Percentiles rank a stretch among this genome's conserved stretches.
Evolutionary conservation across 2,113 vertebrate species (phyloP).

Genomic region (Emberiza fucata): DNA sequence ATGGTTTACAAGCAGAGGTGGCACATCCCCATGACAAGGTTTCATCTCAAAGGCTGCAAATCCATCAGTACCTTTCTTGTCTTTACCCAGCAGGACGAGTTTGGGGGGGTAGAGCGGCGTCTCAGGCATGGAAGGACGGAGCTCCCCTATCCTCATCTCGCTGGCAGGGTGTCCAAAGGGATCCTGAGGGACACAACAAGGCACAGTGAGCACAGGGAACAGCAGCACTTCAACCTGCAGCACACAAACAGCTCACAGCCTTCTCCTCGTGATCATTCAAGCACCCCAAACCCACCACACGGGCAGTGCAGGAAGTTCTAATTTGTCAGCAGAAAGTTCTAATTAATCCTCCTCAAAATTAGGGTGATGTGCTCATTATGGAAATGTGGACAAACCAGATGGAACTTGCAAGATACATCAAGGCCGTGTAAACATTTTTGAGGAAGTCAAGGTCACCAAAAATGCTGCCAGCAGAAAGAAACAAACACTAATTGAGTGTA

Average conservation of each 20-base stretch:
- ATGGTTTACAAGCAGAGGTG: not conserved
- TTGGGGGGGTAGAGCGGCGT: slow-evolving; percentile 97
- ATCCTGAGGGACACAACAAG: slow-evolving; percentile 81
- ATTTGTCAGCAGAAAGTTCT: not conserved
- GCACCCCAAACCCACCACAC: not conserved
- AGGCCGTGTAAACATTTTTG: not conserved
- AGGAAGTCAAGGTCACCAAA: not conserved
- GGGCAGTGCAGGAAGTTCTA: not conserved
- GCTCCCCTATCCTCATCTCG: slow-evolving; percentile 97
- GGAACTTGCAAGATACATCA: not conserved
- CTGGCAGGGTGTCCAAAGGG: slow-evolving; percentile 93
- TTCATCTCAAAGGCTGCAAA: not conserved
- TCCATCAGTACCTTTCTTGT: slow-evolving; percentile 91
- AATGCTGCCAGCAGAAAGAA: not conserved
- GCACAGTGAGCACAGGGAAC: not conserved
- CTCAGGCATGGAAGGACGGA: slow-evolving; percentile 95
- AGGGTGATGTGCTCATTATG: not conserved
- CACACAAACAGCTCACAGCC: not conserved
- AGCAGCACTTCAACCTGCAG: not conserved
- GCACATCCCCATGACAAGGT: not conserved
- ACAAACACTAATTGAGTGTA: not conserved
- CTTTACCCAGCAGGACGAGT: slow-evolving; percentile 95
- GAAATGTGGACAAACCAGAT: not conserved
- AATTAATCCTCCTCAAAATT: not conserved
- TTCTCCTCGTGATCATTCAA: not conserved